These are phyloP conservation scores for Brachypalpus laphriformis DNA, from an alignment of 2,888 invertebrate genomes.

Conservation along the genomic window DNA sequence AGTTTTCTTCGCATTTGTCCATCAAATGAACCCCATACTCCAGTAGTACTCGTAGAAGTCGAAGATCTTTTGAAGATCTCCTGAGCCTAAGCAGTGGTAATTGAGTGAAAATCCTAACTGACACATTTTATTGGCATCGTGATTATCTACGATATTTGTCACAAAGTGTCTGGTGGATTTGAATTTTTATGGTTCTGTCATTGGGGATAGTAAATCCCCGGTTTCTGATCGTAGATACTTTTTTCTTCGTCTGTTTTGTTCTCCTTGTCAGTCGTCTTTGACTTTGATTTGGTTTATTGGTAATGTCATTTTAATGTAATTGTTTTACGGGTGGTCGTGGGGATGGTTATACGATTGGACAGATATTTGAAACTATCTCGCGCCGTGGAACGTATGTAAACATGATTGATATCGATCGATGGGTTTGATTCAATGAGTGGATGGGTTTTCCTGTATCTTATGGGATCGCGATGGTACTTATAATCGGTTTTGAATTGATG, in stretches of 20 bases:
- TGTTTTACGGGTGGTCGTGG: constrained; percentile 69
- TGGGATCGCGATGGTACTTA: not conserved
- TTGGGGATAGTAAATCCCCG: constrained; percentile 66
- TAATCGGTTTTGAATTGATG: no score
- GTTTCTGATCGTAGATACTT: constrained; percentile 42
- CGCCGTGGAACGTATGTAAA: constrained; percentile 40
- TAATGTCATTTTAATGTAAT: constrained; percentile 70
- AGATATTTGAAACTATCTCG: constrained; percentile 61
- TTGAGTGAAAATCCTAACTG: constrained; percentile 74
- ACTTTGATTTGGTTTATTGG: constrained; percentile 63
- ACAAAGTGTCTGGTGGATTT: constrained; percentile 68
- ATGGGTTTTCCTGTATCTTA: not conserved
- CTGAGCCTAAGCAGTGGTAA: constrained; percentile 53
- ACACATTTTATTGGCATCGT: constrained; percentile 74
- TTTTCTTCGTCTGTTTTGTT: not conserved
- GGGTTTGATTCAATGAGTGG: not conserved
- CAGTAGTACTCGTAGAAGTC: not conserved
- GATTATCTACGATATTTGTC: constrained; percentile 74
- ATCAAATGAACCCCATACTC: not conserved
- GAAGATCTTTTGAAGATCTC: constrained; percentile 10
- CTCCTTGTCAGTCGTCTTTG: not conserved
- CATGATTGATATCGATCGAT: constrained; percentile 62
- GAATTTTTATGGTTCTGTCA: constrained; percentile 69
- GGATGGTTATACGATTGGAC: constrained; percentile 24
- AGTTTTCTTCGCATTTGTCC: not conserved